phyloP scores from a whole-genome alignment of 2,888 invertebrate species.

The Criorhina ranunculi region DNA sequence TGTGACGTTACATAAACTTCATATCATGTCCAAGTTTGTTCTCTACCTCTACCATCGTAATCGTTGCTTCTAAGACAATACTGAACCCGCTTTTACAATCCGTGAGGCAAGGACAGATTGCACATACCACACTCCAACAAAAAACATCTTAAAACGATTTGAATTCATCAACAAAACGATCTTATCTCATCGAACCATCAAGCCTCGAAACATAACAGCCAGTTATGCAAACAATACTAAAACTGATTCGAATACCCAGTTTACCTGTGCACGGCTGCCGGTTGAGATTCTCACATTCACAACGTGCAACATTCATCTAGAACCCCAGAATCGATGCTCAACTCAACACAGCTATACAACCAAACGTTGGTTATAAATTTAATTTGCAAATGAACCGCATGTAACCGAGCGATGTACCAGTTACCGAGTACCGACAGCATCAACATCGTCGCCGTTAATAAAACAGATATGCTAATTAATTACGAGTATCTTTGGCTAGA shows the following conservation, averaged over 20 bases:
- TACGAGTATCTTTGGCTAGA: constrained; percentile 37
- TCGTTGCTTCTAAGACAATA: too few species aligned
- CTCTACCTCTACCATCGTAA: too few species aligned
- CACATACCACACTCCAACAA: constrained; percentile 10
- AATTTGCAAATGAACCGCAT: constrained; percentile 71
- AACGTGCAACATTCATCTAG: constrained; percentile 29
- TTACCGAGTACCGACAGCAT: constrained; percentile 65
- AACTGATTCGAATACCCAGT: constrained; percentile 48
- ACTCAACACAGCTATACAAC: constrained; percentile 13
- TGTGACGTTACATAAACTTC: too few species aligned
- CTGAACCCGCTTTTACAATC: too few species aligned
- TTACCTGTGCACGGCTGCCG: constrained; percentile 22
- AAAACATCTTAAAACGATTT: constrained; percentile 8
- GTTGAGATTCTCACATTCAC: constrained; percentile 33
- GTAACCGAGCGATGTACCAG: constrained; percentile 65
- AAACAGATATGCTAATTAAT: constrained; percentile 70
- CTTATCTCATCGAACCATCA: constrained; percentile 41
- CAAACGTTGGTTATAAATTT: constrained; percentile 59
- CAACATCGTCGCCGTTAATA: constrained; percentile 54
- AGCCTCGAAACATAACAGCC: constrained; percentile 32
- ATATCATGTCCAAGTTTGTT: too few species aligned
- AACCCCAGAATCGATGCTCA: constrained; percentile 36
- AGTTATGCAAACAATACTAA: constrained; percentile 64
- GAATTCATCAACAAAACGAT: constrained; percentile 33
- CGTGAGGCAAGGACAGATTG: constrained; percentile 35